Evolutionary conservation across 2,113 vertebrate genomes (phyloP).

Genomic region (Hirundichthys speculiger): DNA sequence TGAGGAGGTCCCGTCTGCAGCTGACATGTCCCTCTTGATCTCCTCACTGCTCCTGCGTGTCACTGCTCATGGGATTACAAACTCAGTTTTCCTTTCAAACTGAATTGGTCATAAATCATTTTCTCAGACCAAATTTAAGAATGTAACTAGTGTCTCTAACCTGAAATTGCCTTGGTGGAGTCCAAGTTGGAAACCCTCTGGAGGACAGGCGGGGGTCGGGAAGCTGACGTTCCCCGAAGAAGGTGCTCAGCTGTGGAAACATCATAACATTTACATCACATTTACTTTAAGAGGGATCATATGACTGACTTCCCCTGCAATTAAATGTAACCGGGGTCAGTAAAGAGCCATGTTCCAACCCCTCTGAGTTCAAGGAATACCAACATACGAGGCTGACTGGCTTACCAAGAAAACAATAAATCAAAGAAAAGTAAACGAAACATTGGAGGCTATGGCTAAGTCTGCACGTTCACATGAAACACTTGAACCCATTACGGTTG

Average conservation of each 20-base stretch:
- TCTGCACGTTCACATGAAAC: slow-evolving; percentile 63
- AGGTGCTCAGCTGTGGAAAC: slow-evolving; percentile 83
- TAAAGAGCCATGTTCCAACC: slow-evolving; percentile 53
- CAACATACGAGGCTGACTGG: slow-evolving; percentile 1
- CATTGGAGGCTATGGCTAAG: slow-evolving; percentile 18
- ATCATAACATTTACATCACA: slow-evolving; percentile 38
- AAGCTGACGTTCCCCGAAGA: slow-evolving; percentile 84
- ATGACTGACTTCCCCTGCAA: slow-evolving; percentile 38
- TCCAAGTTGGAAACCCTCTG: slow-evolving; percentile 92
- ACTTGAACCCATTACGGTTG: slow-evolving; percentile 52
- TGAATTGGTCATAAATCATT: neutral
- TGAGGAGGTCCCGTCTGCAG: slow-evolving; percentile 85
- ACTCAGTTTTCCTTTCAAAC: neutral
- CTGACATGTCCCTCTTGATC: slow-evolving; percentile 89
- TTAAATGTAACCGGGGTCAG: slow-evolving; percentile 32
- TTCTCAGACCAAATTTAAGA: neutral
- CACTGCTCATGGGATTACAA: slow-evolving; percentile 69
- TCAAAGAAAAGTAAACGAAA: slow-evolving; percentile 52
- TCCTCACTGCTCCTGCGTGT: slow-evolving; percentile 94
- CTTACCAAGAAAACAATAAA: slow-evolving; percentile 63
- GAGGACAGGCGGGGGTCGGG: slow-evolving; percentile 83
- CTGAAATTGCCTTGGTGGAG: slow-evolving; percentile 88
- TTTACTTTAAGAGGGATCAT: slow-evolving; percentile 20
- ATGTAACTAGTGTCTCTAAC: slow-evolving; percentile 62
- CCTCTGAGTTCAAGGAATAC: slow-evolving; percentile 44